A percentile compares a stretch with the other conserved stretches of the same genome.
These are phyloP conservation scores for Enteromius thamalakanensis DNA, from an alignment of 2,797 vertebrate genomes.

Conservation along the genomic window DNA sequence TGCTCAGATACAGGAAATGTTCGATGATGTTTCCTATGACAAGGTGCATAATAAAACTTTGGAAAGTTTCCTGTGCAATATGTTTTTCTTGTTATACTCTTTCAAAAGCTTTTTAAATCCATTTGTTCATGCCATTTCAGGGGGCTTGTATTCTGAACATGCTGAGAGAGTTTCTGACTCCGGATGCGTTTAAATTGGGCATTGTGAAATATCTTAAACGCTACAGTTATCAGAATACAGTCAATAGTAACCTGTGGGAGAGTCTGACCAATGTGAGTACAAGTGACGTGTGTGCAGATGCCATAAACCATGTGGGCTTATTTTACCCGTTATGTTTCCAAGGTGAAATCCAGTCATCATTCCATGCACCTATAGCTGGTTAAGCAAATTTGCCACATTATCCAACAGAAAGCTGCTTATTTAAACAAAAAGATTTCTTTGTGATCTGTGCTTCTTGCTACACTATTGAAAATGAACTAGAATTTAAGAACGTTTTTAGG, in stretches of 20 bases:
- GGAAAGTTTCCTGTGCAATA: background rate
- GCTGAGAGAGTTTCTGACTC: constrained; percentile 86
- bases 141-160: constrained; percentile 92
- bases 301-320: background rate
- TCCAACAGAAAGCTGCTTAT: background rate
- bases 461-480: background rate
- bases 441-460: background rate
- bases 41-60: constrained; percentile 79
- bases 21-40: constrained; percentile 90
- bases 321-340: background rate
- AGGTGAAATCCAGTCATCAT: background rate
- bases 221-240: constrained; percentile 90
- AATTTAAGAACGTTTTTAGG: background rate
- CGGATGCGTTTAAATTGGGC: constrained; percentile 84
- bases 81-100: background rate
- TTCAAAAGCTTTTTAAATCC: background rate
- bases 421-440: background rate
- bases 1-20: constrained; percentile 91
- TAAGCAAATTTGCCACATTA: background rate
- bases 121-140: constrained; percentile 68
- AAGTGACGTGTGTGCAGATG: background rate
- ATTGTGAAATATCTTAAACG: constrained; percentile 85
- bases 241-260: constrained; percentile 88
- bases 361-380: background rate
- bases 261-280: constrained; percentile 84